Conservation (phyloP, 2,888 invertebrate genomes). For the Epinotia bilunana region DNA sequence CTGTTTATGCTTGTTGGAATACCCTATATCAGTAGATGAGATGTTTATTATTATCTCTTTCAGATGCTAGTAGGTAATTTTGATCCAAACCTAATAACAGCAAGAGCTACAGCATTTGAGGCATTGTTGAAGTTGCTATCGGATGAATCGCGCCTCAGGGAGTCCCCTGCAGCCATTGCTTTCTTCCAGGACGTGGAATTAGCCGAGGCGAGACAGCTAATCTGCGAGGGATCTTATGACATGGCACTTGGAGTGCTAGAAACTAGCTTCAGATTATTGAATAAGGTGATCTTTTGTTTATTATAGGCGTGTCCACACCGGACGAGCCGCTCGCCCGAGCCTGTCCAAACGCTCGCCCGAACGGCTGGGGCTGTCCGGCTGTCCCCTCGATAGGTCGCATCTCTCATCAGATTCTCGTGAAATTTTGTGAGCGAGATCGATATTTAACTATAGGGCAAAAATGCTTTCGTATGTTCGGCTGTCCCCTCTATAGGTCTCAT, state of each 20-base stretch:
- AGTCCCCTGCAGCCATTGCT: constrained; percentile 82
- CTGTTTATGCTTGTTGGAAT: no score
- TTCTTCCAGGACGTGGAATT: constrained; percentile 88
- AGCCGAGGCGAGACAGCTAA: constrained; percentile 83
- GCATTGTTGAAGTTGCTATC: constrained; percentile 84
- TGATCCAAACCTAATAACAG: constrained; percentile 86
- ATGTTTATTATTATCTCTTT: constrained; percentile 49
- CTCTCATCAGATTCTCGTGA: no score
- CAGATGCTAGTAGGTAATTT: constrained; percentile 88
- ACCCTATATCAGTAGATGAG: neutral
- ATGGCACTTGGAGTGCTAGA: constrained; percentile 87
- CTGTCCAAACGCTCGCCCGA: no score
- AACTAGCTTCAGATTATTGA: constrained; percentile 87
- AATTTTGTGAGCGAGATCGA: no score
- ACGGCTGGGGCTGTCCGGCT: no score
- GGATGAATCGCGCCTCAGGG: constrained; percentile 82
- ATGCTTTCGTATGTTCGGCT: no score
- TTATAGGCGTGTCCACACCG: no score
- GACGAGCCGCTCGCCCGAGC: no score
- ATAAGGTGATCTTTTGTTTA: constrained; percentile 65
- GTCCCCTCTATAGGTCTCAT: no score
- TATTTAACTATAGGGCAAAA: no score
- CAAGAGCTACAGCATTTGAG: constrained; percentile 87
- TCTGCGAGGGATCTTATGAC: constrained; percentile 85
- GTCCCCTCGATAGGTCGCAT: no score